A percentile compares a stretch with the other conserved stretches of the same genome.
These are phyloP conservation scores for Leptocoma aspasia DNA, from an alignment of 2,113 vertebrate species.

Conservation along the genomic window DNA sequence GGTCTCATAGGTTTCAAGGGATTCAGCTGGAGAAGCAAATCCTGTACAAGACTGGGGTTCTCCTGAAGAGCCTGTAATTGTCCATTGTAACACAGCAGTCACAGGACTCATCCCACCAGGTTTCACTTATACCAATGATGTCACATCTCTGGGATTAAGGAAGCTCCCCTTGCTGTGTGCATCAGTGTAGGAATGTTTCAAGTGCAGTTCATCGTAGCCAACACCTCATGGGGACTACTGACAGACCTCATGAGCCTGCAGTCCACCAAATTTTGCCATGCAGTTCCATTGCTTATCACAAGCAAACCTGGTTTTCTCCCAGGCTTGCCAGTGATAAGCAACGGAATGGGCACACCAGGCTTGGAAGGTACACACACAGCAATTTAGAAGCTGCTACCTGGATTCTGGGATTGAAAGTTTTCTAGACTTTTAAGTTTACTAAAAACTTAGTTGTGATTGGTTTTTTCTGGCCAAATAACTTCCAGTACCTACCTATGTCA, in stretches of 20 bases:
- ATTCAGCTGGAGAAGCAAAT: not conserved
- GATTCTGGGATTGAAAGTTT: not conserved
- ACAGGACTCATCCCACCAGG: not conserved
- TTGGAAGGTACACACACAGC: not conserved
- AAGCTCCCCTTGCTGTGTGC: not conserved
- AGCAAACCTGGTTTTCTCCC: not conserved
- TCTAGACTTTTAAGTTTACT: not conserved
- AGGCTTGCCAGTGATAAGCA: not conserved
- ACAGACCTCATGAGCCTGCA: not conserved
- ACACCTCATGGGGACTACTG: rapidly evolving
- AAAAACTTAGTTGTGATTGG: not conserved
- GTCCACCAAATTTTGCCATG: not conserved
- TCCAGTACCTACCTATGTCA: not conserved
- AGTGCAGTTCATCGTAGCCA: not conserved
- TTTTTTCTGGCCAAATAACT: not conserved
- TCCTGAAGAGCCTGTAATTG: not conserved
- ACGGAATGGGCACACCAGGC: not conserved
- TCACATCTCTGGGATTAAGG: not conserved
- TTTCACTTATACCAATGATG: not conserved
- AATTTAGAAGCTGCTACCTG: not conserved
- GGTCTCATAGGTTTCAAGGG: rapidly evolving
- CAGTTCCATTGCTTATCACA: not conserved
- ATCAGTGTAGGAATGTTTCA: not conserved
- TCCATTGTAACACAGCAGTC: not conserved
- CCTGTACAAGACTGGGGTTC: not conserved